Base-by-base conservation (phyloP, 2,888 invertebrate species). In the Perdita meconis region DNA sequence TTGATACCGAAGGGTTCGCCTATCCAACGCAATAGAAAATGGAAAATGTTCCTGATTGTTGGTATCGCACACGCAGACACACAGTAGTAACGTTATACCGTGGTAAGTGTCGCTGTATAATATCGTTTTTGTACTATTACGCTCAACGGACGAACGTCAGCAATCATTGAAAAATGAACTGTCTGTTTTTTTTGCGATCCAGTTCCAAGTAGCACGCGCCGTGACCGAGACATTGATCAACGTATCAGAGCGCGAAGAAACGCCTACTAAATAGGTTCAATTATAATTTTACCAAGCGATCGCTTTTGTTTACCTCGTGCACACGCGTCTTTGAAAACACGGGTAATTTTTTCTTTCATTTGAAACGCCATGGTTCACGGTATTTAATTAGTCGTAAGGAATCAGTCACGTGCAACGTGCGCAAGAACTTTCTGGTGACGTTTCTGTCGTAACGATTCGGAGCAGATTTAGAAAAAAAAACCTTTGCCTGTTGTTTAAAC, bases 41-140 rank as follows among this genome's bases (percentile, higher is more conserved):
- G 24, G 24, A 66, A 36, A 16, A 64, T 64, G 44, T 1, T 22
- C 13, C 2, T 3, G 12, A 55, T 38, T 47, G 0, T 24, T 12
- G n/a, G 0, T 1, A 36, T 16, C 1, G 36, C n/a, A 22, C 38
- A 5, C 22, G 30, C 26, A 6, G 26, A 12, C n/a, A 13, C 10
- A 30, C 5, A 12, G 22, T 2, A 2, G 16, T 13, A 16, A 12
- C 24, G 12, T 5, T 3, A 6, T 22, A 22, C 24, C 36, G 8
- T 10, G 8, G 16, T n/a, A 51, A 19, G 8, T 26, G 56, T 53
- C n/a, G n/a, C 6, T 40, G 26, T 30, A 34, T 22, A 40, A 42
- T 55, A n/a, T 19, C n/a, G 26, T 70, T 59, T 42, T 13, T 68
- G 38, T 53, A 16, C 0, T 6, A n/a, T 68, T 44, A 55, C 47